These are phyloP conservation scores for Epizoanthus illoricatus DNA, from an alignment of 92 coral and sea anemone genomes.

Conservation along the genomic window DNA sequence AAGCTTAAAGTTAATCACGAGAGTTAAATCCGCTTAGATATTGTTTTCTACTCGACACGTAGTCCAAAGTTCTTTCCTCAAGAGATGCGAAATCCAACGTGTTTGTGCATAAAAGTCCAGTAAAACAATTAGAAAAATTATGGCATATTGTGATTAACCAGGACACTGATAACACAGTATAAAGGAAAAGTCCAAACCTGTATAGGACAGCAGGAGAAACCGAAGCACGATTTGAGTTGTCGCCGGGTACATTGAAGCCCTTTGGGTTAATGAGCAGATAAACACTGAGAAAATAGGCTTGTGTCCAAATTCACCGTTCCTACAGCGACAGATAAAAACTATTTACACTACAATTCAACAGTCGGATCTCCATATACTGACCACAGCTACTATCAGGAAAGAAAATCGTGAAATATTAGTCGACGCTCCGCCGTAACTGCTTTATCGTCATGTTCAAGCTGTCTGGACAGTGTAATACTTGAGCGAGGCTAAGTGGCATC, in stretches of 20 bases:
- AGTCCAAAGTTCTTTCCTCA: neutral
- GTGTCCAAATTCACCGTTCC: neutral
- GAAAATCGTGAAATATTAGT: conserved; percentile 6
- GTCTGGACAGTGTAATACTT: conserved; percentile 18
- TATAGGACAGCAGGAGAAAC: conserved; percentile 38
- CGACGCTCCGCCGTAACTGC: conserved; percentile 2
- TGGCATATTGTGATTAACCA: neutral
- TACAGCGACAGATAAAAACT: neutral
- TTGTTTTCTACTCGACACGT: conserved; percentile 6
- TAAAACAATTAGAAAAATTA: neutral
- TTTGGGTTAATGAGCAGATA: conserved; percentile 13
- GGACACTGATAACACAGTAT: neutral
- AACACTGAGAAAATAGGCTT: conserved; percentile 1
- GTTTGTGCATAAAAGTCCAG: neutral
- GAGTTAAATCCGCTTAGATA: neutral
- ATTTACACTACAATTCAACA: neutral
- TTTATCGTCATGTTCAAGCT: neutral
- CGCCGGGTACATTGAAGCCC: conserved; percentile 24
- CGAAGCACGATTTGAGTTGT: conserved; percentile 13
- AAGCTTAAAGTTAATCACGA: conserved; percentile 11
- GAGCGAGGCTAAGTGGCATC: conserved; percentile 33
- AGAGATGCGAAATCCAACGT: neutral
- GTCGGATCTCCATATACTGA: neutral
- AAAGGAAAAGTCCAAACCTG: conserved; percentile 49
- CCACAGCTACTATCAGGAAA: conserved; percentile 1